Conservation (phyloP, 2,113 vertebrate species). For the Merops nubicus region DNA sequence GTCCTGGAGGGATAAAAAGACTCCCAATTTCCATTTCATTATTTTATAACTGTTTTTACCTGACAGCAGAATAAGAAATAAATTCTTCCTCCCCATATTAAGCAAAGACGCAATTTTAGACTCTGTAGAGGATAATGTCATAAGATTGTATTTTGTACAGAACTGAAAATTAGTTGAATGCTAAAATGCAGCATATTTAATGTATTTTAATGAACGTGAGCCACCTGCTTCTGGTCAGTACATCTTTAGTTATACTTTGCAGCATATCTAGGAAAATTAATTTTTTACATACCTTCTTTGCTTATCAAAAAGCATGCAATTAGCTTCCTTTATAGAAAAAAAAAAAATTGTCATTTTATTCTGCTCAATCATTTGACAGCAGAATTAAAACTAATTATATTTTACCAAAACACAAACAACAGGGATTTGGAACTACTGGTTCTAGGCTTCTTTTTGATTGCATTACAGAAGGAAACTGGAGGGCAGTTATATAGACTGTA, state of each 20-base stretch:
- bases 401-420: slow-evolving; percentile 8
- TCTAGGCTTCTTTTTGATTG: neutral
- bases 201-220: neutral
- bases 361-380: neutral
- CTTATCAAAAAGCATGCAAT: neutral
- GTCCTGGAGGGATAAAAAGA: neutral
- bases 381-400: neutral
- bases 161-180: neutral
- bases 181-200: neutral
- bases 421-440: neutral
- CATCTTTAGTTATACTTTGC: neutral
- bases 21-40: neutral
- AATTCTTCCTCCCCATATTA: neutral
- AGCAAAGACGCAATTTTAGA: neutral
- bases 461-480: slow-evolving; percentile 48
- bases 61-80: neutral
- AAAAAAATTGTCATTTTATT: neutral
- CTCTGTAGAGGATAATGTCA: neutral
- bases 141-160: neutral
- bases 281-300: neutral
- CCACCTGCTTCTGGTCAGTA: neutral
- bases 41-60: neutral
- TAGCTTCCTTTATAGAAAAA: neutral
- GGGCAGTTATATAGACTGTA: neutral
- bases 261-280: neutral